Percentiles rank a stretch among this genome's conserved stretches.
phyloP scores from a whole-genome alignment of 1,140 invertebrate genomes.

The Idris sp. region DNA sequence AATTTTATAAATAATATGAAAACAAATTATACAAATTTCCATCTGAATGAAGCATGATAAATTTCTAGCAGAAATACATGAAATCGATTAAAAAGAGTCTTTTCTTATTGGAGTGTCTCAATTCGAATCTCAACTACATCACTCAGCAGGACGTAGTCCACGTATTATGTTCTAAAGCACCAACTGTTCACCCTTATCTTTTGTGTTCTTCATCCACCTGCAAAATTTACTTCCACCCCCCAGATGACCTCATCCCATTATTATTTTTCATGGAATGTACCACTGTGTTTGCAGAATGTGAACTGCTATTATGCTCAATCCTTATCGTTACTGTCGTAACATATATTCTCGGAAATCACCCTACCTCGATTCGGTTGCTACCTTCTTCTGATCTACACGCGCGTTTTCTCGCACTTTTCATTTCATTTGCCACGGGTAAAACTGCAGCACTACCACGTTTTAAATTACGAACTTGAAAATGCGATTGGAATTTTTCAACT shows the following conservation, averaged over 20 bases:
- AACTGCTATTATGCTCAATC: conserved; percentile 71
- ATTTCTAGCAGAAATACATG: conserved; percentile 25
- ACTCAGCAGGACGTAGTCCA: conserved; percentile 53
- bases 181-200: conserved; percentile 66
- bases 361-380: conserved; percentile 33
- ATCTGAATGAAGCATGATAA: too few species aligned
- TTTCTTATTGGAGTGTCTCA: conserved; percentile 52
- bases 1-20: too few species aligned
- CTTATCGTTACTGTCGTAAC: conserved; percentile 71
- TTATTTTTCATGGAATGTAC: conserved; percentile 72
- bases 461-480: conserved; percentile 62
- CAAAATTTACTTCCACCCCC: conserved; percentile 72
- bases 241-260: conserved; percentile 72
- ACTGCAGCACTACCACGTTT: conserved; percentile 36
- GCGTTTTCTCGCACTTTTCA: conserved; percentile 1
- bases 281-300: conserved; percentile 67
- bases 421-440: conserved; percentile 30
- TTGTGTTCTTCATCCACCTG: conserved; percentile 66
- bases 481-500: conserved; percentile 56
- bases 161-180: conserved; percentile 63
- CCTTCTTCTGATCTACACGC: conserved; percentile 3
- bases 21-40: too few species aligned
- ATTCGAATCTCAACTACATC: conserved; percentile 61
- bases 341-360: conserved; percentile 69
- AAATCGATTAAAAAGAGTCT: conserved; percentile 41